Base-by-base conservation (phyloP, 2,888 invertebrate genomes). In the Macrophya annulata region DNA sequence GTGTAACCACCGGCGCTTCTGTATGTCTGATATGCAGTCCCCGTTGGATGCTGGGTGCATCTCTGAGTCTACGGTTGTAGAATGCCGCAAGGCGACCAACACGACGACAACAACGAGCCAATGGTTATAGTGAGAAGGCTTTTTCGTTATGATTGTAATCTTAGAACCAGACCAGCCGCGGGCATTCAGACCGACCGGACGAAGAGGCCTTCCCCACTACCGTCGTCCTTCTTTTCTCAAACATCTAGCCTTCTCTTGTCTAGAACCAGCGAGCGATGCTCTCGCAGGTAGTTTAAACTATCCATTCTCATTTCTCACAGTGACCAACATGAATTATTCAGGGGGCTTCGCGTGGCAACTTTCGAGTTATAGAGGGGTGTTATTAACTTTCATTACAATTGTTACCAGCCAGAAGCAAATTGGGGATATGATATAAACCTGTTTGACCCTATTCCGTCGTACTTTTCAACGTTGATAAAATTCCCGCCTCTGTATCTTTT, bases 131-230 rank as follows among this genome's bases (percentile, higher is more conserved):
- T 88, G 88, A 89, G 88, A 89, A 89, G 89, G 83, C 88, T 89
- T 92, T 91, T 92, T 92, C 90, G 90, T 92, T 91, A 90, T 89
- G 91, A 92, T 92, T 89, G 90, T 91, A 90, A 92, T 92, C 92
- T 92, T 88, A 88, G 89, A 90, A 90, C 88, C 90, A 89, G 90
- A 91, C 88, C 89, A 89, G 90, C 90, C 89, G 86, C 87, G 89
- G 90, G 90, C 90, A 86, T 89, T 88, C 87, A 87, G 89, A 90
- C 89, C 89, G 87, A 88, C 89, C 45, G 45, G 88, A 88, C 87
- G 86, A 88, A 86, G 31, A 31, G 76, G 85, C 87, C 84, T 87
- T 86, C 87, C 65, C 62, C 17, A 55, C 37, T 37, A 65, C 84
- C 72, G 62, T 59, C 15, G 37, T 76, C 71, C 59, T 76, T 76